Percentiles rank a stretch among this genome's conserved stretches.
Evolutionary conservation across 2,888 invertebrate species (phyloP).

Genomic region (Ceramica pisi): DNA sequence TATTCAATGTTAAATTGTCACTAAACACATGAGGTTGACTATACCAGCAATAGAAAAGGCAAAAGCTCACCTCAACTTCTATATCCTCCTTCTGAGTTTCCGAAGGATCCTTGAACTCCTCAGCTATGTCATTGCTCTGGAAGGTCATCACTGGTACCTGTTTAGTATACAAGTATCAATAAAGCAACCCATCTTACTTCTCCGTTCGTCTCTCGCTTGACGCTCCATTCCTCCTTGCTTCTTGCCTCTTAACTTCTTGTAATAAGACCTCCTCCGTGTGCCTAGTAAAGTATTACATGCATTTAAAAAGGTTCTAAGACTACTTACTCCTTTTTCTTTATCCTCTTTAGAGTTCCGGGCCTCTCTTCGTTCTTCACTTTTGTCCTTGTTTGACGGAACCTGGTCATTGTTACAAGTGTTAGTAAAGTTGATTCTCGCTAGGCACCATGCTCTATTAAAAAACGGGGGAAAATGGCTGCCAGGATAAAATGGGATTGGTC

Average conservation of each 20-base stretch:
- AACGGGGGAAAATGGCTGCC: no score
- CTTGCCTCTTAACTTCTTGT: slow-evolving; percentile 15
- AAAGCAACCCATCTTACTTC: slow-evolving; percentile 43
- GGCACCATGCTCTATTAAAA: no score
- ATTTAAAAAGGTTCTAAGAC: slow-evolving; percentile 37
- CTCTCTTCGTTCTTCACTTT: slow-evolving; percentile 70
- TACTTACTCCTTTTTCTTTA: slow-evolving; percentile 72
- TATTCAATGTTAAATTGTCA: neutral
- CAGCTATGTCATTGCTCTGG: slow-evolving; percentile 88
- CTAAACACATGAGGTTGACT: neutral
- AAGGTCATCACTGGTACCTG: slow-evolving; percentile 62
- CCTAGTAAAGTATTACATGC: slow-evolving; percentile 47
- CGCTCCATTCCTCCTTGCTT: slow-evolving; percentile 25
- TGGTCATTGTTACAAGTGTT: slow-evolving; percentile 12
- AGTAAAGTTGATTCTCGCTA: neutral
- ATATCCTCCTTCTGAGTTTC: slow-evolving; percentile 80
- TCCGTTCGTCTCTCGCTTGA: slow-evolving; percentile 30
- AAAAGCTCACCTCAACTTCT: slow-evolving; percentile 68
- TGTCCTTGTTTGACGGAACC: slow-evolving; percentile 33
- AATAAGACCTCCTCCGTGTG: slow-evolving; percentile 38
- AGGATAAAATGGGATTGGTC: no score
- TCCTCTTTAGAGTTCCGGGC: slow-evolving; percentile 82
- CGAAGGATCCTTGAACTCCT: slow-evolving; percentile 85
- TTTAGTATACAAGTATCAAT: slow-evolving; percentile 57
- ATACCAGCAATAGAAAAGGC: slow-evolving; percentile 42